Conservation (phyloP, 1,140 invertebrate genomes). For the Ctenoplectra terminalis region DNA sequence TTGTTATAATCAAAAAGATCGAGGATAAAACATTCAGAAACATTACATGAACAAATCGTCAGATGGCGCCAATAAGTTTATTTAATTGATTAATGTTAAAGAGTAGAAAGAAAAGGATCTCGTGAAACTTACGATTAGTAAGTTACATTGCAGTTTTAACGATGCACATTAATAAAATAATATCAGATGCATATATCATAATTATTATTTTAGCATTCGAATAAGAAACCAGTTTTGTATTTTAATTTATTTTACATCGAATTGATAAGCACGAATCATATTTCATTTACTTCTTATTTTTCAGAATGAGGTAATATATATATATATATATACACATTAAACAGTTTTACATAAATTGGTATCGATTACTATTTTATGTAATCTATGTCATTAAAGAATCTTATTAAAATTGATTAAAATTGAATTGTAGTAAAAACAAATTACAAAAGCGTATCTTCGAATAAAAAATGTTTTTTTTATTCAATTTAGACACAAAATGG, state of each 20-base stretch:
- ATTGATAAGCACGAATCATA: not conserved
- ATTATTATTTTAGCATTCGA: not conserved
- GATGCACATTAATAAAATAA: not conserved
- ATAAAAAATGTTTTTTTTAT: not conserved
- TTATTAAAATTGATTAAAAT: not conserved
- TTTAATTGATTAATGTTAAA: not conserved
- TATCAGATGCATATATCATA: too few relatives aligned
- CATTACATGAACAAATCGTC: not conserved
- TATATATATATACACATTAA: not conserved
- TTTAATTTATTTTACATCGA: not conserved
- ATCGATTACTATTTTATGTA: not conserved
- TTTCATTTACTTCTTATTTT: not conserved
- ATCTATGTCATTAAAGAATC: not conserved
- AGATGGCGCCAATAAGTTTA: slow-evolving; percentile 1
- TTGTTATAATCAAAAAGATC: not conserved
- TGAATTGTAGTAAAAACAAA: not conserved
- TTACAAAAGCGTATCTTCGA: not conserved
- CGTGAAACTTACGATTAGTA: not conserved
- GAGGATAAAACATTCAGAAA: not conserved
- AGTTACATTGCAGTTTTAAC: not conserved
- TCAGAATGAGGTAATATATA: not conserved
- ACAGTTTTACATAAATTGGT: not conserved
- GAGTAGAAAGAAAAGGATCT: not conserved
- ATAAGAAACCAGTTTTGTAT: not conserved
- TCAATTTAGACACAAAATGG: too few relatives aligned